A percentile compares a stretch with the other conserved stretches of the same genome.
Evolutionary conservation across 2,888 invertebrate species (phyloP).

Genomic region (Leptinotarsa tumamoca): DNA sequence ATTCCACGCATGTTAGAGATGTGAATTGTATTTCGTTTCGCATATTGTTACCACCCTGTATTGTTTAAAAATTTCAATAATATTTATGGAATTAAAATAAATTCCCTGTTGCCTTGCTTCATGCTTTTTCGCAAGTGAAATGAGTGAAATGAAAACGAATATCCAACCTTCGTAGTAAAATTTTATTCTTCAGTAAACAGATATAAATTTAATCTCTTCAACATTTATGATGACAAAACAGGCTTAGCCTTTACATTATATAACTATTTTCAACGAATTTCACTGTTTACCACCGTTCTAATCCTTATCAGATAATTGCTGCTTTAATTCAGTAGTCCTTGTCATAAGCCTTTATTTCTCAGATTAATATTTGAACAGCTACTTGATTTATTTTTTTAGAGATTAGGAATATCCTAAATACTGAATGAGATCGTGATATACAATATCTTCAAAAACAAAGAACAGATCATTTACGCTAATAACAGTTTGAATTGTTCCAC

Average conservation of each 20-base stretch:
- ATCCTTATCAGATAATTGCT: constrained; percentile 48
- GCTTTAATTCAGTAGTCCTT: constrained; percentile 47
- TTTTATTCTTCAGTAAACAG: constrained; percentile 13
- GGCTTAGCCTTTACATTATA: constrained; percentile 42
- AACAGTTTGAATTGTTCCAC: constrained; percentile 4
- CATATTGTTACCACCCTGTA: too few species aligned
- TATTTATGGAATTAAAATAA: too few species aligned
- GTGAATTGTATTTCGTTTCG: too few species aligned
- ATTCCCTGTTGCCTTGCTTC: neutral
- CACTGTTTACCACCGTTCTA: constrained; percentile 49
- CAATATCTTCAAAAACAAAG: constrained; percentile 7
- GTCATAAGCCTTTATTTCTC: constrained; percentile 47
- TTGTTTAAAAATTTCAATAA: too few species aligned
- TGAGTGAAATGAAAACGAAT: neutral
- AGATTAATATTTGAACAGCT: constrained; percentile 42
- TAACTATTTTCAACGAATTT: constrained; percentile 49
- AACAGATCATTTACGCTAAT: constrained; percentile 3
- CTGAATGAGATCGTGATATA: constrained; percentile 13
- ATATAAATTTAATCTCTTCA: constrained; percentile 30
- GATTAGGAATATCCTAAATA: constrained; percentile 38
- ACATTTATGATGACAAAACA: constrained; percentile 38
- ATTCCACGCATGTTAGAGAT: too few species aligned
- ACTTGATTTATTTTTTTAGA: constrained; percentile 38
- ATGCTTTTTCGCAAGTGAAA: neutral
- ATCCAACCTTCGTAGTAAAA: neutral